Base-by-base conservation (phyloP, 1,140 invertebrate genomes). In the Drosophila hydei region DNA sequence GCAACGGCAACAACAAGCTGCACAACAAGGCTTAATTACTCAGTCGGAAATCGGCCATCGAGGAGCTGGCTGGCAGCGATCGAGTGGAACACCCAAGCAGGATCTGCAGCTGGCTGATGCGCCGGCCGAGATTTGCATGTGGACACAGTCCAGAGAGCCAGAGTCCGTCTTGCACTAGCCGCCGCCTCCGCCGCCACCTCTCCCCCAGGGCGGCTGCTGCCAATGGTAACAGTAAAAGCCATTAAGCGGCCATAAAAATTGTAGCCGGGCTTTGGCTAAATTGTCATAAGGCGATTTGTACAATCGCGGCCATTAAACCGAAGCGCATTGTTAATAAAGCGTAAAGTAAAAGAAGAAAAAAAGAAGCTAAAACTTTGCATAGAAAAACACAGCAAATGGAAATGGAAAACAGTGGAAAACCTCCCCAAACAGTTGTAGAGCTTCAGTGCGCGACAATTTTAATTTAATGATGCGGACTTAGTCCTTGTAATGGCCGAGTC, bases 211-310 rank as follows among this genome's bases (percentile, higher is more conserved):
- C 40, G 30, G 54, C 48, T 38, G 7, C 23, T 18, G 38, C 38
- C 38, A 38, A 42, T 27, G 54, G 55, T 72, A 77, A 77, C 67
- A 77, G 21, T 65, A 75, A 71, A 54, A 77, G 67, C 80, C 84
- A 88, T 88, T 87, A 87, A 78, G 65, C 75, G 68, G 69, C 65
- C 72, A 88, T 88, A 88, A 88, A 88, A 88, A 79, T 69, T 88
- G 83, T 83, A 81, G 67, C 68, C 56, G 8, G 60, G 65, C 74
- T 63, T 67, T 65, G 72, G 72, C 75, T 79, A 88, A 88, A 88
- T 88, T 83, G 83, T 88, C 83, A 88, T 88, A 88, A 88, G 83
- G 83, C 83, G 83, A 88, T 88, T 88, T 88, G 83, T 88, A 83
- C 72, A 84, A 84, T 76, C 72, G 79, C 80, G 77, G 71, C 78